A percentile compares a stretch with the other conserved stretches of the same genome.
Conservation (phyloP, 2,113 vertebrate species). For the Otolemur garnettii region DNA sequence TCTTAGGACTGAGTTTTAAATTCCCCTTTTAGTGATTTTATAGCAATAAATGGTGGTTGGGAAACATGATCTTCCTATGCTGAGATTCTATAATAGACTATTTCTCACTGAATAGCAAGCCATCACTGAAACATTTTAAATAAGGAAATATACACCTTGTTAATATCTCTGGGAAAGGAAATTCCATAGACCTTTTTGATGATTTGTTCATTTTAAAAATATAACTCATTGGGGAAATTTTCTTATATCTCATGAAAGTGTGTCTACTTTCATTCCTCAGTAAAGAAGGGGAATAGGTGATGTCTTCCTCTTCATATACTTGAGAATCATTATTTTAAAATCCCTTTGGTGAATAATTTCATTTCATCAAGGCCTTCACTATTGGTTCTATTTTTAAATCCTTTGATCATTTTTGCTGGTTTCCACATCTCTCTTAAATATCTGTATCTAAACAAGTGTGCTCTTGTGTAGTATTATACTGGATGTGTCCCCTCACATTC, state of each 20-base stretch:
- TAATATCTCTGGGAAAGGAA: conserved; percentile 53
- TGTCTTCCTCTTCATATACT: background rate
- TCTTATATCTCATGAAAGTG: conserved; percentile 4
- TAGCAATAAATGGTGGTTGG: conserved; percentile 28
- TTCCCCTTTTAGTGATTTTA: conserved; percentile 42
- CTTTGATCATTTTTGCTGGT: conserved; percentile 59
- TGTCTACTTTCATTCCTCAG: background rate
- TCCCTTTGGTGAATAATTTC: background rate
- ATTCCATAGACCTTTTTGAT: conserved; percentile 30
- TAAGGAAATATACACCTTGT: conserved; percentile 45
- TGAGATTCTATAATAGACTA: background rate
- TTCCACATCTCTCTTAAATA: conserved; percentile 17
- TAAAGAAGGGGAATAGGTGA: conserved; percentile 15
- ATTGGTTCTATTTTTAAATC: conserved; percentile 28
- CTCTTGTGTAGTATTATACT: background rate
- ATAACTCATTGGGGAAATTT: conserved; percentile 19
- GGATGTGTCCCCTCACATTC: background rate
- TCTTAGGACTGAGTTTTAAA: background rate
- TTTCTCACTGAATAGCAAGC: background rate
- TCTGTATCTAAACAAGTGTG: conserved; percentile 29
- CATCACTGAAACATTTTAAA: conserved; percentile 36
- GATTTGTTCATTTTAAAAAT: conserved; percentile 49
- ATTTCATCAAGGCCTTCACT: conserved; percentile 41
- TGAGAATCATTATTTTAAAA: conserved; percentile 27
- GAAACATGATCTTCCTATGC: background rate